Conservation (phyloP, 2,797 vertebrate genomes). For the Schizopygopsis malacanthus region DNA sequence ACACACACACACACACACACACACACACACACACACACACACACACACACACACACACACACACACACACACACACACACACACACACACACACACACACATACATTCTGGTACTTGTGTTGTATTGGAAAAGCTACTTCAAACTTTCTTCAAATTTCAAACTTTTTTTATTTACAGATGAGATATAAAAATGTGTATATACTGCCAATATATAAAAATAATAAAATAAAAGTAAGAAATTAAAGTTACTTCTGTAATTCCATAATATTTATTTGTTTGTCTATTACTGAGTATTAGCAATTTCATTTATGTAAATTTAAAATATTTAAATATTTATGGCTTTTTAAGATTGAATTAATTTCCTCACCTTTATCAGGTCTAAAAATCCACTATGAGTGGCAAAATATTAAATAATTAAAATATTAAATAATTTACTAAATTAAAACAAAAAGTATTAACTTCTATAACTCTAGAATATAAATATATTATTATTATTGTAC, state of each 20-base stretch:
- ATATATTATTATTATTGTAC: no score
- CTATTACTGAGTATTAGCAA: not conserved
- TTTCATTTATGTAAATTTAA: not conserved
- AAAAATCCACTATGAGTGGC: not conserved
- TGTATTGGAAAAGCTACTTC: not conserved
- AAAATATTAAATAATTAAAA: not conserved
- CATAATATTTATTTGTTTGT: not conserved
- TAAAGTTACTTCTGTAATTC: not conserved
- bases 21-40: no score
- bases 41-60: no score
- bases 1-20: no score
- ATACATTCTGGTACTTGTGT: not conserved
- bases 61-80: no score
- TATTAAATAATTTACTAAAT: no score
- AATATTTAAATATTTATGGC: not conserved
- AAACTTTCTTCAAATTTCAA: not conserved
- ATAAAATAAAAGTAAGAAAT: not conserved
- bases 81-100: no score
- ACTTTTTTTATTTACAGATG: not conserved
- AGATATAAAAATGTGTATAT: not conserved
- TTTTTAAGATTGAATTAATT: not conserved
- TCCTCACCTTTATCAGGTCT: not conserved
- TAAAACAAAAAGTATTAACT: not conserved
- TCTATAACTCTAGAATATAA: not conserved
- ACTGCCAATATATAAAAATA: not conserved